Base-by-base conservation (phyloP, 2,797 vertebrate species). In the Psittacula derbiana region DNA sequence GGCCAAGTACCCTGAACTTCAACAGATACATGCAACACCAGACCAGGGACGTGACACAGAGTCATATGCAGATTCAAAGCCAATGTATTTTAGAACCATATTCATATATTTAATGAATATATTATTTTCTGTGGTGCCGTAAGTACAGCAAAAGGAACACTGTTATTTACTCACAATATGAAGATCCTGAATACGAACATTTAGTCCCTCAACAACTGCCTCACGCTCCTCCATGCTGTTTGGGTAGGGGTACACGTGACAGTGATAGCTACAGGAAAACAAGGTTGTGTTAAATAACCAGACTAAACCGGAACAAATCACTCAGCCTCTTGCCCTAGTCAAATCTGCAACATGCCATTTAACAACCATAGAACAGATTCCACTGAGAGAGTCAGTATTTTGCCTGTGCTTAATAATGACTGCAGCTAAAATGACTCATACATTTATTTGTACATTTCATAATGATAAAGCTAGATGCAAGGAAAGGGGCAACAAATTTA, bases 191-290 rank as follows among this genome's bases (percentile, higher is more conserved):
- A 99, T 99, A 31, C 99, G 99, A 19, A 98, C 98, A 7, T 96
- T 98, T 8, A 99, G 98, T 21, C 98, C 99, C 83, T 99, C 98
- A 83, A 99, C 95, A 64, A 99, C 98, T 6, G 98, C 98, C 3
- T 83, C 98, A n/a, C 99, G 97, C 94, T 99, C 99, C 93, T 99
- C 99, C 0, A 97, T 97, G 1, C 97, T 99, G 55, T 98, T 98
- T 3, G 99, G 99, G 90, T 99, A 99, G 1, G 99, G 99, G 93
- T 99, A 99, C 31, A 99, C 94, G 5, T 99, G 99, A 92, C 99
- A 99, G 97, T 99, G 99, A 97, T 99, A 99, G 97, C 99, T 99
- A 69, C 41, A 92, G 92, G 57, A 46, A 91, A 81, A 76, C 28
- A 41, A 17, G 5, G 6, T 10, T 40, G 6, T 28, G 46, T 19